Evolutionary conservation across 2,113 vertebrate genomes (phyloP), one percentile per base, ranked within the genome.

Genomic region (Xiphias gladius): DNA sequence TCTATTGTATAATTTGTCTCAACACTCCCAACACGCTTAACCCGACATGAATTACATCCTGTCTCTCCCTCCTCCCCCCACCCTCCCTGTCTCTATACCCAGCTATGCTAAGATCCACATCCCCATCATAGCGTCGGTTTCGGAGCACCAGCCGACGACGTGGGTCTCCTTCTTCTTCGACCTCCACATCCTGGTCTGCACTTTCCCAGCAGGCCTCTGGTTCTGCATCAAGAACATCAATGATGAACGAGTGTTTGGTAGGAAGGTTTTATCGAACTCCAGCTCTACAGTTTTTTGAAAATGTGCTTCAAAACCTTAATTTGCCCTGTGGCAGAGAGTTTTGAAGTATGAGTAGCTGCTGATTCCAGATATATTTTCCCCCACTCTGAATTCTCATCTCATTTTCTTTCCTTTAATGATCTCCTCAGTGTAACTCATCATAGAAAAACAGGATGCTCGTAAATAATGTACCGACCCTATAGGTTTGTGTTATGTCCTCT

Each of bases 41-140:
- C 71, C 57, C 52, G 39, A 65, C 83, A 76, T 87, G 64, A 87
- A 80, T 88, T 82, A 73, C 66, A 82, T 59, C 62, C 52, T 48
- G 57, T 85, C 55, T 77, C 57, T 41, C 14, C 24, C 66, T 59
- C 70, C 43, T n/a, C 26, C 35, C 0, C 39, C 26, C 17, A 1
- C 35, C 16, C 41, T 24, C 20, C 30, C 54, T 24, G 55, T 6
- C 4, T 64, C 28, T 54, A 13, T 37, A 61, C 30, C 80, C 94
- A 99, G 98, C 94, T 99, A 99, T 82, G 98, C 98, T 84, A 99
- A 99, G 96, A 99, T 99, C 96, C 98, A 99, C 95, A 99, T 99
- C 94, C 98, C 98, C 87, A 99, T 99, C 95, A 99, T 99, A 88
- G 98, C 98, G 46, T 99, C 98, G 0, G 98, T 99, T 86, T 99